These are phyloP conservation scores for Panzeria rudis DNA, from an alignment of 2,888 invertebrate species.

Conservation along the genomic window DNA sequence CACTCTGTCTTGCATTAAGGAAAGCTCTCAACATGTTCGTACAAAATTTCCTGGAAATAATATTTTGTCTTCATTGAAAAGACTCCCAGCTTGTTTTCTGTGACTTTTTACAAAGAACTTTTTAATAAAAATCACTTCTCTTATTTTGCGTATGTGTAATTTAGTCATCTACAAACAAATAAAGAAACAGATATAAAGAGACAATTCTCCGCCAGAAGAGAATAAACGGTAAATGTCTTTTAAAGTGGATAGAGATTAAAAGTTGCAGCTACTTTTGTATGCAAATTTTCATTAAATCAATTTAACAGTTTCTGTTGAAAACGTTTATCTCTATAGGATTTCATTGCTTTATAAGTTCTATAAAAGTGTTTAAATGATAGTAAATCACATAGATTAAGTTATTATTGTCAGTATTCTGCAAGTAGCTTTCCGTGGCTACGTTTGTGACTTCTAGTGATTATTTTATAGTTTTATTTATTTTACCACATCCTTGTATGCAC, in stretches of 20 bases:
- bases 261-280: not conserved
- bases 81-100: not conserved
- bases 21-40: not conserved
- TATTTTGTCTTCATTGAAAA: not conserved
- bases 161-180: not conserved
- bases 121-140: not conserved
- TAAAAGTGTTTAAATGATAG: not conserved
- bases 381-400: slow-evolving; percentile 3
- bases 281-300: not conserved
- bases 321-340: not conserved
- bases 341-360: not conserved
- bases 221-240: not conserved
- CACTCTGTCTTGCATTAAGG: not conserved
- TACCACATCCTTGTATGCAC: not conserved
- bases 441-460: not conserved
- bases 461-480: not conserved
- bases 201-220: not conserved
- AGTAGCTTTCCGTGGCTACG: not conserved
- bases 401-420: not conserved
- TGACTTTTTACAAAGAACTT: not conserved
- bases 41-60: not conserved
- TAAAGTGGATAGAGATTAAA: not conserved
- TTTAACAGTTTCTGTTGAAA: not conserved
- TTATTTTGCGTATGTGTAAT: not conserved
- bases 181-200: no score